Evolutionary conservation across 2,797 vertebrate genomes (phyloP).

Genomic region (Pampus argenteus): DNA sequence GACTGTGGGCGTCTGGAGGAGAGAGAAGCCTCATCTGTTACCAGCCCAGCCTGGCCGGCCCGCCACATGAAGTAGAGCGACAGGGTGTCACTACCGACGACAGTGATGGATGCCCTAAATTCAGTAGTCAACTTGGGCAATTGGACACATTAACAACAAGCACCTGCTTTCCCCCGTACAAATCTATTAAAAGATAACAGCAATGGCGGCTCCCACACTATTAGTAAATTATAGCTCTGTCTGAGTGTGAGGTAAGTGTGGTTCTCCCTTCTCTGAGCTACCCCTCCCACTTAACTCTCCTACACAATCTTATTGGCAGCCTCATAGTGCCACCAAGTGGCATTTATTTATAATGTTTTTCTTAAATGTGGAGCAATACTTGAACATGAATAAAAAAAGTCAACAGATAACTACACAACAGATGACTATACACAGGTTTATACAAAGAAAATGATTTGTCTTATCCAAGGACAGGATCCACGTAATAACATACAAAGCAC

Average conservation of each 20-base stretch:
- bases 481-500: background rate
- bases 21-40: conserved; percentile 88
- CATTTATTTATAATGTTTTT: conserved; percentile 16
- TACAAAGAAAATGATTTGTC: conserved; percentile 12
- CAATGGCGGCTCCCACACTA: conserved; percentile 84
- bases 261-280: conserved; percentile 58
- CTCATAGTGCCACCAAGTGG: conserved; percentile 92
- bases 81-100: conserved; percentile 84
- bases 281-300: conserved; percentile 17
- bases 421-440: background rate
- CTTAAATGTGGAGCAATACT: conserved; percentile 15
- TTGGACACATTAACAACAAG: conserved; percentile 90
- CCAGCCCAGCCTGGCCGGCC: conserved; percentile 76
- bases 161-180: conserved; percentile 89
- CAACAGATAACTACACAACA: conserved; percentile 9
- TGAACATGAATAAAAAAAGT: conserved; percentile 20
- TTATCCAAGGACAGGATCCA: background rate
- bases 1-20: conserved; percentile 82
- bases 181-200: conserved; percentile 93
- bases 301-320: conserved; percentile 72
- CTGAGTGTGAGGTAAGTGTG: conserved; percentile 74
- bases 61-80: conserved; percentile 85
- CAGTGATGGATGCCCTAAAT: conserved; percentile 89
- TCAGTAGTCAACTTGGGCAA: conserved; percentile 89
- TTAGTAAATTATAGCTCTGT: conserved; percentile 89